Evolutionary conservation across 2,113 vertebrate genomes (phyloP).

Genomic region (Gymnarchus niloticus): DNA sequence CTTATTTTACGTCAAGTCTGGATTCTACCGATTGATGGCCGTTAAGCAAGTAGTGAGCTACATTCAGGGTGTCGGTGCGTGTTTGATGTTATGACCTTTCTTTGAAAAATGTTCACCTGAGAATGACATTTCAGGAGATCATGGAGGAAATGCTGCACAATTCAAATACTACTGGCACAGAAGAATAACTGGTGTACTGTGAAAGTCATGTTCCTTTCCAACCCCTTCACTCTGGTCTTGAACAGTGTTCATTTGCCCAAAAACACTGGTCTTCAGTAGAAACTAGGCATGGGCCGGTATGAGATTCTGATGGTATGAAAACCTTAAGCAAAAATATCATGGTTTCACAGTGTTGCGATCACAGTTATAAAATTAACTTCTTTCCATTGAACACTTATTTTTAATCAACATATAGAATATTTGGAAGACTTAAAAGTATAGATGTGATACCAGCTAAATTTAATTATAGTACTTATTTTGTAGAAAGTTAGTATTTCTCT

Average conservation of each 20-base stretch:
- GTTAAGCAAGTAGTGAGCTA: neutral
- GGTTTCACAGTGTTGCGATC: too few relatives aligned
- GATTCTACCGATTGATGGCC: neutral
- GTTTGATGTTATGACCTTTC: neutral
- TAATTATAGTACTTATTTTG: too few relatives aligned
- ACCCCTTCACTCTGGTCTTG: neutral
- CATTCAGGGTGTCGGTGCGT: neutral
- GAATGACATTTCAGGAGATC: neutral
- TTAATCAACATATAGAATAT: too few relatives aligned
- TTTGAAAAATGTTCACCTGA: constrained; percentile 3
- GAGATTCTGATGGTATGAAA: too few relatives aligned
- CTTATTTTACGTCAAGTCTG: neutral
- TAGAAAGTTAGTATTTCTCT: too few relatives aligned
- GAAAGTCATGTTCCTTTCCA: neutral
- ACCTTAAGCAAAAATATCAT: too few relatives aligned
- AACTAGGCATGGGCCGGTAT: too few relatives aligned
- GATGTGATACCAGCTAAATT: too few relatives aligned
- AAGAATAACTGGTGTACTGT: neutral
- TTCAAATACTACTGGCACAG: neutral
- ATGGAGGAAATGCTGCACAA: neutral
- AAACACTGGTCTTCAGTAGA: neutral
- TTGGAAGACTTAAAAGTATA: too few relatives aligned
- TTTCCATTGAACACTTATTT: too few relatives aligned
- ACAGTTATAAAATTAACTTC: too few relatives aligned
- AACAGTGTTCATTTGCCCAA: neutral